Evolutionary conservation across 2,113 vertebrate genomes (phyloP), one percentile per base, ranked within the genome.

Genomic region (Alexandromys fortis): DNA sequence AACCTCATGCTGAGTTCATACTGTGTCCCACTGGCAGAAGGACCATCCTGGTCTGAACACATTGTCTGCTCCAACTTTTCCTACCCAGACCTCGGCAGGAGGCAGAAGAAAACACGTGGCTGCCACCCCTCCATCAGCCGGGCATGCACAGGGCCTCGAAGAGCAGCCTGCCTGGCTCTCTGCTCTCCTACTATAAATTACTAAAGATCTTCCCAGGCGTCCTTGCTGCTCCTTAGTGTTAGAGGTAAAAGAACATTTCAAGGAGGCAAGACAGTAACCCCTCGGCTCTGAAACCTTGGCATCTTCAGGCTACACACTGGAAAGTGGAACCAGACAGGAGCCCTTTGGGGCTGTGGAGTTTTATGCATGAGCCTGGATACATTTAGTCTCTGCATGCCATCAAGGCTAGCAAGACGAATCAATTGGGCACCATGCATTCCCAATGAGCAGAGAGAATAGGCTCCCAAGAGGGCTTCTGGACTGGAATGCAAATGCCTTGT

Each of bases 341-440:
- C 70, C 79, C 85, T 63, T n/a, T 26, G 89, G 67, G 38, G 35
- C 26, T 24, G 49, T 49, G 35, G 72, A 17, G 52, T 33, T 55
- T 70, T 70, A 24, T 79, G 70, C 68, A 33, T 0, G 70, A 52
- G 61, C 77, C 95, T 96, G 94, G 93, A 75, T 78, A 42, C 30
- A 78, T 12, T 96, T 81, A 92, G 61, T 22, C 45, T 82, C 76
- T 70, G 65, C 89, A n/a, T 52, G 88, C 90, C 91, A 63, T 55
- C 72, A 49, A 42, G 49, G 65, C 81, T 89, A 97, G 93, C 92
- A 85, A 58, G 79, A 93, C 92, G 12, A 95, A 97, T 94, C 47
- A 33, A 86, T 17, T 67, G 68, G 92, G 86, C 63, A 33, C 70
- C 86, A 45, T 0, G 16, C 90, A 86, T 94, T 93, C 77, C 92